phyloP scores from a whole-genome alignment of 2,113 vertebrate species.

The Oreocharis arfaki region DNA sequence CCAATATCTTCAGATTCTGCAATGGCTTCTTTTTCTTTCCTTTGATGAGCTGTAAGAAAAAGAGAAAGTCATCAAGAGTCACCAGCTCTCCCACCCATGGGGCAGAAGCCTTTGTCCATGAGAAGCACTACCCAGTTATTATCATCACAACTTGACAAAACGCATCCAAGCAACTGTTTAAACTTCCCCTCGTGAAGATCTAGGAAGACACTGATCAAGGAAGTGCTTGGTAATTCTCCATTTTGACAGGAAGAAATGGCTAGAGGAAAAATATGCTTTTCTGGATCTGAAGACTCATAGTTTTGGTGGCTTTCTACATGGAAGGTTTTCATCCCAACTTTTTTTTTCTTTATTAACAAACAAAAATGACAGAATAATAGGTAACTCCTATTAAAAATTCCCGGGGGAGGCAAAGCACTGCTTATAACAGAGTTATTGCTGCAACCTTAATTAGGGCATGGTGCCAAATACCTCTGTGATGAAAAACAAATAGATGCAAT shows the following conservation, averaged over 20 bases:
- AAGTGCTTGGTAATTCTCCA: not conserved
- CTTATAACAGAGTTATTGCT: not conserved
- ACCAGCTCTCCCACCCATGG: not conserved
- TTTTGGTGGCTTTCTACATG: not conserved
- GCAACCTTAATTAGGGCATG: not conserved
- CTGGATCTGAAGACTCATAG: not conserved
- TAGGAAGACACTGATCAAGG: not conserved
- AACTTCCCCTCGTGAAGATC: not conserved
- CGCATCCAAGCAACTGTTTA: not conserved
- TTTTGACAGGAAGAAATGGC: not conserved
- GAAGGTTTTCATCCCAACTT: not conserved
- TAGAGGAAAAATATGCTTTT: not conserved
- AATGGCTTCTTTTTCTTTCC: not conserved
- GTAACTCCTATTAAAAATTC: not conserved
- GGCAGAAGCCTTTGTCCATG: accelerated
- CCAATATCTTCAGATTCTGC: not conserved
- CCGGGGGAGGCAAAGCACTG: not conserved
- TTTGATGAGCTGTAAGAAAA: not conserved
- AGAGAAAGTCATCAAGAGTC: not conserved
- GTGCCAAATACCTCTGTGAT: slow-evolving; percentile 7
- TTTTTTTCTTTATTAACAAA: slow-evolving; percentile 3
- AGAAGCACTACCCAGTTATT: not conserved
- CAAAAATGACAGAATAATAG: not conserved
- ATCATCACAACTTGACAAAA: not conserved
- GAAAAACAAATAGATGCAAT: not conserved